Evolutionary conservation across 1,140 invertebrate species (phyloP), one percentile per base, ranked within the genome.

Genomic region (Zaprionus ornatus): DNA sequence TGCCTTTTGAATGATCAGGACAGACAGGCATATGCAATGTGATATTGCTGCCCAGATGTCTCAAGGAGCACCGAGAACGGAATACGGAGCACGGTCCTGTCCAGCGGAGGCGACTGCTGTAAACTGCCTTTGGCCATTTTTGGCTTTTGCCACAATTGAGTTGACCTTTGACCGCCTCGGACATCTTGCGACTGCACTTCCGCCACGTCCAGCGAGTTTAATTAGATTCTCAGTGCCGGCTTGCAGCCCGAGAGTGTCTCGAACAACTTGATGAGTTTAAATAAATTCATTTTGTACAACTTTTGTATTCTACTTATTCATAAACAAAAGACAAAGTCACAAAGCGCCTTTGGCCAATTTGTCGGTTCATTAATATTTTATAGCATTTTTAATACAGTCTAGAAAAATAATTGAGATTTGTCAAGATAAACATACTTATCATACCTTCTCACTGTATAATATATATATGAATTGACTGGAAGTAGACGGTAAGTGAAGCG

Each of bases 191-290:
- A 32, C 35, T 71, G 74, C 74, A 76, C 54, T 68, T 73, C 79
- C 70, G 65, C 50, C 73, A 27, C 64, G 42, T 60, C 50, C 45
- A 55, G 25, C 50, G 80, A 77, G 84, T 87, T 87, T 87, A 88
- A 87, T 87, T 87, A 77, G 85, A 87, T 87, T 90, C 77, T 80
- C 59, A 23, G 40, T 35, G 42, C 35, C 1, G 17, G 40, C 13
- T 40, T 19, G 19, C 19, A 32, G 65, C 21, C 72, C 59, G 29
- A 15, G 4, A 55, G 68, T 10, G 42, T 29, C 21, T 48, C 12
- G 5, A 29, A 52, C 23, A 56, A 37, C 60, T 73, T 27, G 25
- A 19, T 23, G 37, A 63, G 29, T 62, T 73, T 55, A 62, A 77
- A 77, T 66, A 56, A 72, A 60, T 56, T 61, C 32, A 67, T 73